Base-by-base conservation (phyloP, 2,797 vertebrate genomes). In the Cynopterus sphinx region DNA sequence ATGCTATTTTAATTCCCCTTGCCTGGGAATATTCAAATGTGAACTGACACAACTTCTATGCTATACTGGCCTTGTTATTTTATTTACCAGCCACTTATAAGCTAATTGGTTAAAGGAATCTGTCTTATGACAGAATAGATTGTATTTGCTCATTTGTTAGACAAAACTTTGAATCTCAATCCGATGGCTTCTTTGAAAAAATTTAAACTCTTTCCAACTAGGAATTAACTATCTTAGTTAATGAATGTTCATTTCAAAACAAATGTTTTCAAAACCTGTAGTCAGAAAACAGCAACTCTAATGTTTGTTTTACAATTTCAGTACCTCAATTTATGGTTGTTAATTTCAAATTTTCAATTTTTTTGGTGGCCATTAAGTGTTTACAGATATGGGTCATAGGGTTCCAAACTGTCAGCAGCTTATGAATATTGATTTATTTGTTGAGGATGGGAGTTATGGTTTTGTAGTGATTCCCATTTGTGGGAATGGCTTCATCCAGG, bases 221-320 rank as follows among this genome's bases (percentile, higher is more conserved):
- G 91, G 22, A 85, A 53, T 85, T 85, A 78, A 87, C 28, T 87
- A 36, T n/a, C n/a, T 43, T 78, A 71, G 39, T 46, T 78, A 51
- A 61, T 77, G n/a, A 93, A 43, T 67, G 5, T 87, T 26, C 74
- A 4, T 51, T 93, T 84, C 68, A 94, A 75, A 91, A 84, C 43
- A 93, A 61, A 74, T 81, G 39, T 43, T 91, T 88, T 95, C 39
- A 90, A 81, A 95, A 65, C 79, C 28, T 86, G 4, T 75, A 87
- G 12, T 82, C 6, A 87, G 61, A 75, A 90, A 93, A 65, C 6
- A 90, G 33, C 46, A 91, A 43, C 84, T 77, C 46, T 81, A 91
- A 24, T 2, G 6, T 61, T n/a, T 81, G 6, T 53, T 71, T 77
- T 94, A 15, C 15, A 65, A 26, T 92, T 86, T 86, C 36, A 89